Evolutionary conservation across 2,797 vertebrate species (phyloP).

Genomic region (Scyliorhinus canicula): DNA sequence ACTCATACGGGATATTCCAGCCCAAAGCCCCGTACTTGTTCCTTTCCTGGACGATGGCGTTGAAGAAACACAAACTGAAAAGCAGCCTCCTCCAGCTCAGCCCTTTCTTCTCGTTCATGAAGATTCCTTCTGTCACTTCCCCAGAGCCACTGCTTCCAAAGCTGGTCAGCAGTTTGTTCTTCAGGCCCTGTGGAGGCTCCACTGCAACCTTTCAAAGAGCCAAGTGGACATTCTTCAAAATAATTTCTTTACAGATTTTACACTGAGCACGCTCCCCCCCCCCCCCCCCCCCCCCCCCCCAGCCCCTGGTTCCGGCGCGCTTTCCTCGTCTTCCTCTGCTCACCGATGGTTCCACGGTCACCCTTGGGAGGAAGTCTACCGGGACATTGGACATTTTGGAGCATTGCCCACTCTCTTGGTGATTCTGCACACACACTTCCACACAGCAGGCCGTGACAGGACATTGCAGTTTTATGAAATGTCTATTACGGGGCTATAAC

Average conservation of each 20-base stretch:
- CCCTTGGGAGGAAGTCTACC: too few relatives aligned
- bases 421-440: too few relatives aligned
- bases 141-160: constrained; percentile 48
- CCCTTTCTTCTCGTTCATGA: constrained; percentile 46
- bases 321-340: too few relatives aligned
- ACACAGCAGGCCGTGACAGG: too few relatives aligned
- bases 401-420: too few relatives aligned
- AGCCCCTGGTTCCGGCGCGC: too few relatives aligned
- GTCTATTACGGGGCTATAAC: too few relatives aligned
- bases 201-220: constrained; percentile 48
- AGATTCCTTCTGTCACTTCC: constrained; percentile 49
- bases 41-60: constrained; percentile 54
- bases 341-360: background rate
- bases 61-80: constrained; percentile 55
- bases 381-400: too few relatives aligned
- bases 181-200: constrained; percentile 52
- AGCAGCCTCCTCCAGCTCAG: constrained; percentile 54
- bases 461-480: too few relatives aligned
- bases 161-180: constrained; percentile 52
- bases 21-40: constrained; percentile 53
- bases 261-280: too few relatives aligned
- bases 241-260: background rate
- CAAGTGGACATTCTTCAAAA: background rate
- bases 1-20: constrained; percentile 56
- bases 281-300: background rate